phyloP scores from a whole-genome alignment of 2,797 vertebrate genomes.

The Mycteria americana region DNA sequence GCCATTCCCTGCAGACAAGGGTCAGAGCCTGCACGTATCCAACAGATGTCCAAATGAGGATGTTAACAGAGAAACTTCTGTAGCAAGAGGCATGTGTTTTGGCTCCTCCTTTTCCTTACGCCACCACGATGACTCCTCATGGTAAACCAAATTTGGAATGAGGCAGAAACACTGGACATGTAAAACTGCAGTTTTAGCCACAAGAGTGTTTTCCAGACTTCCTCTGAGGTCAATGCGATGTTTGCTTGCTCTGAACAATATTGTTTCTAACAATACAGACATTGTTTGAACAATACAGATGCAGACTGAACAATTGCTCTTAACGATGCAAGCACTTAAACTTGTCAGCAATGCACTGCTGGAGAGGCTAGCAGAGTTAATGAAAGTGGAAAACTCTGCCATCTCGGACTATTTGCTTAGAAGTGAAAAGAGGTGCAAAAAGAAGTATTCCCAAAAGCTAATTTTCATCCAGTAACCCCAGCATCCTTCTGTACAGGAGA shows the following conservation, averaged over 20 bases:
- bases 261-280: neutral
- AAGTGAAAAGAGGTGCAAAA: neutral
- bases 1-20: neutral
- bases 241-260: neutral
- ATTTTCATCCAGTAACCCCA: neutral
- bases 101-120: neutral
- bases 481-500: neutral
- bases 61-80: neutral
- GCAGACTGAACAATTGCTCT: neutral
- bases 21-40: neutral
- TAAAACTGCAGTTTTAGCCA: neutral
- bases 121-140: neutral
- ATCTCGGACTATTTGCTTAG: neutral
- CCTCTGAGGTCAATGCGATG: neutral
- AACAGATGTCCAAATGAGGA: neutral
- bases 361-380: neutral
- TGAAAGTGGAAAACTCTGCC: neutral
- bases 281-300: neutral
- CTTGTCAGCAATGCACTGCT: neutral
- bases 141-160: neutral
- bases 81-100: neutral
- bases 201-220: neutral
- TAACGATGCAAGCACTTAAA: neutral
- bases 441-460: neutral
- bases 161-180: neutral